Base-by-base conservation (phyloP, 2,797 vertebrate genomes). In the Peromyscus eremicus region DNA sequence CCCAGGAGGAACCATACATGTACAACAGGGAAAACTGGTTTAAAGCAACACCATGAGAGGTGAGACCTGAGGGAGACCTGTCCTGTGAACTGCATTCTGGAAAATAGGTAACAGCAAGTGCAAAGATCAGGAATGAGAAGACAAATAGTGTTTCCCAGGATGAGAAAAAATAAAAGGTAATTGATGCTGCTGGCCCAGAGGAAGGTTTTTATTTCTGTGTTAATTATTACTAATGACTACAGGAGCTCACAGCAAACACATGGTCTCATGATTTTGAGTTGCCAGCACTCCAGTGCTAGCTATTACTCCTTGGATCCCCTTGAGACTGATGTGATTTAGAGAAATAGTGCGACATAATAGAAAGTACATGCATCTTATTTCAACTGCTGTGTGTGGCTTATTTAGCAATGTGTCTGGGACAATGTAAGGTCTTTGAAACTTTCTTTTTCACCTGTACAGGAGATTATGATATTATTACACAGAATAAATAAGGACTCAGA, bases 381-480 rank as follows among this genome's bases (percentile, higher is more conserved):
- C 14, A 62, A 34, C 66, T 43, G 23, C 73, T 92, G 27, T 62
- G 32, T 84, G 32, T 37, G 40, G 37, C 27, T 70, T 82, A n/a
- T 77, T 94, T 80, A 82, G 46, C 34, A 49, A 8, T 11, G 3
- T 71, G 29, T 82, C 91, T 55, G 2, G 34, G 76, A 57, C 19
- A 95, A 64, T 82, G 89, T 62, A 81, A 93, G 57, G 8, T 66
- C 34, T 89, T 79, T 96, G 87, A 88, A 27, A 87, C n/a, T 92
- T 89, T 86, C 29, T 37, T 62, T 95, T 94, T 90, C 27, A 77
- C 37, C 70, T 91, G 4, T 34, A 43, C 76, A 83, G 52, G 57
- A 34, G 37, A 21, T 92, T 92, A 80, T 89, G 93, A 92, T 94
- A 80, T 21, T 96, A 85, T 91, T 88, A 64, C 7, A 89, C 27